Evolutionary conservation across 64 coral and sea anemone genomes (phyloP), one percentile per base, ranked within the genome.

Genomic region (Pachyseris speciosa): DNA sequence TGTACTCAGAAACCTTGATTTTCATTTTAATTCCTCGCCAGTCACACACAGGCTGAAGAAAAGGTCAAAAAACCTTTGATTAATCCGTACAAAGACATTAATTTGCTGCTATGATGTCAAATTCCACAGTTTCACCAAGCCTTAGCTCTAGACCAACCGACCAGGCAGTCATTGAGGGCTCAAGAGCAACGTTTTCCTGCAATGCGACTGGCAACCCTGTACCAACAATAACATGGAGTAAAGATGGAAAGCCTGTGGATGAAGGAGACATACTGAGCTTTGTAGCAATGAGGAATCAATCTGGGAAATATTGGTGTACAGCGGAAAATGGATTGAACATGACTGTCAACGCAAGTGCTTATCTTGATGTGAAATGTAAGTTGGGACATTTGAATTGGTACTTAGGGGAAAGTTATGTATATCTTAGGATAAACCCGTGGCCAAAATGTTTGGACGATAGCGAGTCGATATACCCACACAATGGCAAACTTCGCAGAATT

Each of bases 341-440:
- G 4, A 19, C 15, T 16, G 28, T 78, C 1, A 78, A 53, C 9
- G 49, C 48, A 1, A 78, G 45, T 10, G 74, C 74, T 1, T 2
- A 53, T 2, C 11, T 78, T 20, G 74, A 78, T 78, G 74, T 78
- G 15, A 45, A 78, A 13, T 78, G 74, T 78, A 53, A 78, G 74
- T 78, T 33, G 24, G 9, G 20, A 36, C 30, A 38, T 17, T 5
- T 75, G 42, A 49, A 41, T 64, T n/a, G n/a, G n/a, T n/a, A n/a
- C n/a, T n/a, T n/a, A n/a, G n/a, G n/a, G n/a, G n/a, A n/a, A n/a
- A n/a, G n/a, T n/a, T n/a, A n/a, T n/a, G n/a, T n/a, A n/a, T n/a
- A n/a, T n/a, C 13, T 49, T 49, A 49, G 45, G 45, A 49, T 5
- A 49, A 49, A 7, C 45, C 45, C 45, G 45, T 49, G n/a, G n/a